phyloP scores from a whole-genome alignment of 2,113 vertebrate species.

The Crotalus helleri region DNA sequence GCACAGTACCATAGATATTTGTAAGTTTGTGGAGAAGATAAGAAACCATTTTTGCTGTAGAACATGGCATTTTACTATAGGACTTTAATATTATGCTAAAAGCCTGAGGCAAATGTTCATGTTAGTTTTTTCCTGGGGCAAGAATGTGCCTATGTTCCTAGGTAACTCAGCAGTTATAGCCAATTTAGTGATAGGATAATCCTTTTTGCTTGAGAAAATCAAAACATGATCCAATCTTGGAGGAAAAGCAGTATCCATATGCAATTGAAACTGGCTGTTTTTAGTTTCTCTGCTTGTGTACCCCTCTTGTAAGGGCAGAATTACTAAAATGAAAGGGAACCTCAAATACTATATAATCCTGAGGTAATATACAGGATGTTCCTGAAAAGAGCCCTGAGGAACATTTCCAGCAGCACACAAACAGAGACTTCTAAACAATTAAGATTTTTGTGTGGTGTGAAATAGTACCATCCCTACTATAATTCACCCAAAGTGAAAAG shows the following conservation, averaged over 20 bases:
- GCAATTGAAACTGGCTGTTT: background rate
- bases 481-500: background rate
- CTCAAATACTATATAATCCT: conserved; percentile 23
- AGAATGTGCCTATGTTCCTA: background rate
- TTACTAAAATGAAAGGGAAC: conserved; percentile 1
- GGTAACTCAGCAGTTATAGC: background rate
- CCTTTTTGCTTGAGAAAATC: background rate
- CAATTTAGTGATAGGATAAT: background rate
- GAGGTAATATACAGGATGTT: conserved; percentile 22
- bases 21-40: background rate
- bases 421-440: background rate
- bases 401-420: background rate
- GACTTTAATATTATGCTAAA: background rate
- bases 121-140: background rate
- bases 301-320: background rate
- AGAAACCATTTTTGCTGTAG: background rate
- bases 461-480: background rate
- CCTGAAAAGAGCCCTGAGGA: conserved; percentile 26
- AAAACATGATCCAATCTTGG: background rate
- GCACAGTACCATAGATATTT: background rate
- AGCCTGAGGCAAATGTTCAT: background rate
- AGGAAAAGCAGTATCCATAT: background rate
- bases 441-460: background rate
- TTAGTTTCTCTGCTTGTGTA: background rate
- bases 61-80: background rate